Base-by-base conservation (phyloP, 2,888 invertebrate genomes). In the Argyresthia goedartella region DNA sequence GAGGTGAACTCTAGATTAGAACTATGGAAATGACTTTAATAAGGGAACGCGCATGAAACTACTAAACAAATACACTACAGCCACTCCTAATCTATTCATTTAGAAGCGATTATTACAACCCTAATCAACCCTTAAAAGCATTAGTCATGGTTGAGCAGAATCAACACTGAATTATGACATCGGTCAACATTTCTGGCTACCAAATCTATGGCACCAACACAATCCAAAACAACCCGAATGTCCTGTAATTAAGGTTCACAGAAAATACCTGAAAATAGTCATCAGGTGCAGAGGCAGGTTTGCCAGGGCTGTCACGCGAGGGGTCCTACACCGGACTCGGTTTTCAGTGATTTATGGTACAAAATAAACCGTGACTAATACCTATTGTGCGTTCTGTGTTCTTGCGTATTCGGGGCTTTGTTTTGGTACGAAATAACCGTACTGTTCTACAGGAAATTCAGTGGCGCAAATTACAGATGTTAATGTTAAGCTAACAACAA, bases 111-210 rank as follows among this genome's bases (percentile, higher is more conserved):
- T 72, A 74, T 65, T 66, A 68, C 34, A 63, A 60, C 63, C 67
- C 69, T 65, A 16, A 57, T 67, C 34, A 63, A 60, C 63, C 67
- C 69, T 65, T 41, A 57, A 59, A 61, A 62, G 65, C 65, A 74
- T 81, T 82, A 81, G 79, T 81, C 74, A 81, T 69, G 74, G 71
- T 55, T 63, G 66, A 74, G 69, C 63, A 71, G 67, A 76, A 75
- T 71, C 73, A 75, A 76, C 74, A 69, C 69, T 71, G 65, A 80
- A 82, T 84, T 82, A 84, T 84, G 84, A 85, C 81, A 78, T 84
- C 75, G 81, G 61, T 60, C 64, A 66, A 69, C 69, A 66, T 49
- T 49, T n/a, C 48, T 25, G 6, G 14, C 48, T 8, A 36, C 10
- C 6, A 34, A 15, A 48, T 14, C 14, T 13, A 15, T 15, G 7